Evolutionary conservation across 2,113 vertebrate species (phyloP).

Genomic region (Carollia perspicillata): DNA sequence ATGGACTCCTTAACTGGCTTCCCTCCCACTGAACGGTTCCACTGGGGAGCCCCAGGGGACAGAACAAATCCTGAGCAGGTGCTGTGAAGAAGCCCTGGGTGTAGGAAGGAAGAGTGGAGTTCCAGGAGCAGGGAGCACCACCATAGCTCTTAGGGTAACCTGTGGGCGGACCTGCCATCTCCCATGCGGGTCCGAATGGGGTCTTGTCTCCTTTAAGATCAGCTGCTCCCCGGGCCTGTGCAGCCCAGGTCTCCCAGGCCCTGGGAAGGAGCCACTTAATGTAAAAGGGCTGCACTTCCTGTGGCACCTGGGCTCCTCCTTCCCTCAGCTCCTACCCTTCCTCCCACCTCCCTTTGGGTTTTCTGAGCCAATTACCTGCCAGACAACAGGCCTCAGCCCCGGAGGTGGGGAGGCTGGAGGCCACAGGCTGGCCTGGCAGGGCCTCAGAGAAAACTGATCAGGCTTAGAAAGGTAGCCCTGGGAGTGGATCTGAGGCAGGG

Average conservation of each 20-base stretch:
- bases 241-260: background rate
- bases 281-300: conserved; percentile 18
- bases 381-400: background rate
- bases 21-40: background rate
- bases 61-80: background rate
- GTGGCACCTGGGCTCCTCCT: conserved; percentile 26
- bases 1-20: background rate
- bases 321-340: background rate
- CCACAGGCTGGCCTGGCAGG: background rate
- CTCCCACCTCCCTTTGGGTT: background rate
- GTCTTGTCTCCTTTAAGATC: conserved; percentile 49
- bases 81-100: background rate
- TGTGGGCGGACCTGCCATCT: background rate
- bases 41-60: background rate
- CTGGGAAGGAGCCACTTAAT: background rate
- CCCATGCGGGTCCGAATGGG: background rate
- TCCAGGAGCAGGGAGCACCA: background rate
- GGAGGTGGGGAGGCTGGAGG: background rate
- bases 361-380: conserved; percentile 50
- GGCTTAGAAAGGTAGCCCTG: background rate
- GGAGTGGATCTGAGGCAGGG: background rate
- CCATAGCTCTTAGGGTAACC: background rate
- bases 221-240: background rate
- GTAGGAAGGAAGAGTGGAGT: background rate
- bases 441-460: background rate